Evolutionary conservation across 2,113 vertebrate species (phyloP).

Genomic region (Tragulus kanchil): DNA sequence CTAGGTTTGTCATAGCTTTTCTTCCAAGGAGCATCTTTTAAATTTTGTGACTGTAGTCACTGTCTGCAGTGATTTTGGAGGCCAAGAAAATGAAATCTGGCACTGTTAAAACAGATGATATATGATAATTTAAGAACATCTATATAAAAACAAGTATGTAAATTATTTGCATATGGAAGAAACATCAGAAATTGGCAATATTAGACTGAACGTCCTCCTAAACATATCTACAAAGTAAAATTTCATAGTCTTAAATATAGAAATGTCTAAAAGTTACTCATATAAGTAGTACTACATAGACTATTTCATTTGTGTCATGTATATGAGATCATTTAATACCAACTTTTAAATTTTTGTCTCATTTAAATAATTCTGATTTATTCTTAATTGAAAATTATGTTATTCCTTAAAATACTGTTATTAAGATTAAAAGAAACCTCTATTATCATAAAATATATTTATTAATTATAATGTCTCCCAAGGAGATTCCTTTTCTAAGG

Average conservation of each 20-base stretch:
- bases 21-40: no score
- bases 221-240: constrained; percentile 33
- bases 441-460: neutral
- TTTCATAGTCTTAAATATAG: neutral
- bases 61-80: no score
- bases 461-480: neutral
- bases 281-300: neutral
- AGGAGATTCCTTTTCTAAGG: neutral
- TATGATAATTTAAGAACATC: neutral
- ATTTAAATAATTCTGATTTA: constrained; percentile 44
- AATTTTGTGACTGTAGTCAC: no score
- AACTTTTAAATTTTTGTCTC: constrained; percentile 13
- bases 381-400: neutral
- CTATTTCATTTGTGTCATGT: neutral
- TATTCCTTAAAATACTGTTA: neutral
- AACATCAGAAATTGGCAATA: neutral
- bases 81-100: no score
- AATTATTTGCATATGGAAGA: constrained; percentile 41
- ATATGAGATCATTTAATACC: neutral
- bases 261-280: neutral
- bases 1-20: no score
- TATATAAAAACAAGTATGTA: neutral
- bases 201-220: neutral
- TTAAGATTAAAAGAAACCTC: constrained; percentile 17
- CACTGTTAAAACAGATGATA: neutral